These are phyloP conservation scores for Pristionchus fissidentatus DNA, from an alignment of 2,888 invertebrate genomes.

Conservation along the genomic window DNA sequence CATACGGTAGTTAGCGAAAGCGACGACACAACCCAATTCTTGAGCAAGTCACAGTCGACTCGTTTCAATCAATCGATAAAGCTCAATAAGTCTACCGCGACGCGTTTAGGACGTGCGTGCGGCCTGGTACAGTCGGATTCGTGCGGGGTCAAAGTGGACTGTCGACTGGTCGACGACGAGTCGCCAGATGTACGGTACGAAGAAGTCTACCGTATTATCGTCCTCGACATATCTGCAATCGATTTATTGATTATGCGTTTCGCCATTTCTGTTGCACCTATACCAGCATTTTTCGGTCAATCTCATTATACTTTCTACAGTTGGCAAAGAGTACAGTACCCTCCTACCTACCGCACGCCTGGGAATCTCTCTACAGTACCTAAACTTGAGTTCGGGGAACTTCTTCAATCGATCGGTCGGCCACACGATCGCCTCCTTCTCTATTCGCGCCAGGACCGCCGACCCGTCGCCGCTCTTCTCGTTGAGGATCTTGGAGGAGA, in stretches of 20 bases:
- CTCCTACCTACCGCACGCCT: background rate
- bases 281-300: too few species aligned
- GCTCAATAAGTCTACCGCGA: background rate
- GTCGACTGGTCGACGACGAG: slow-evolving; percentile 77
- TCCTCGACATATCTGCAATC: slow-evolving; percentile 91
- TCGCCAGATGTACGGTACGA: slow-evolving; percentile 99
- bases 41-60: slow-evolving; percentile 4
- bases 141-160: slow-evolving; percentile 79
- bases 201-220: slow-evolving; percentile 97
- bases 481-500: slow-evolving; percentile 55
- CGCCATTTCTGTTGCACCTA: too few species aligned
- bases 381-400: slow-evolving; percentile 98
- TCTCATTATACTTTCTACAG: too few species aligned
- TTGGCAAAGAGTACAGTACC: too few species aligned
- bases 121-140: slow-evolving; percentile 74
- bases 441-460: slow-evolving; percentile 79
- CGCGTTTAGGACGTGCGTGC: background rate
- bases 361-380: slow-evolving; percentile 48
- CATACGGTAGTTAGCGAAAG: background rate
- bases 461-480: slow-evolving; percentile 58
- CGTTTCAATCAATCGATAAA: slow-evolving; percentile 28
- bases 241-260: background rate
- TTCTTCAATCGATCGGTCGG: slow-evolving; percentile 94
- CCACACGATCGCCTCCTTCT: slow-evolving; percentile 92
- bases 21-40: background rate